A percentile compares a stretch with the other conserved stretches of the same genome.
These are phyloP conservation scores for Corythaixoides concolor DNA, from an alignment of 2,113 vertebrate species.

Conservation along the genomic window DNA sequence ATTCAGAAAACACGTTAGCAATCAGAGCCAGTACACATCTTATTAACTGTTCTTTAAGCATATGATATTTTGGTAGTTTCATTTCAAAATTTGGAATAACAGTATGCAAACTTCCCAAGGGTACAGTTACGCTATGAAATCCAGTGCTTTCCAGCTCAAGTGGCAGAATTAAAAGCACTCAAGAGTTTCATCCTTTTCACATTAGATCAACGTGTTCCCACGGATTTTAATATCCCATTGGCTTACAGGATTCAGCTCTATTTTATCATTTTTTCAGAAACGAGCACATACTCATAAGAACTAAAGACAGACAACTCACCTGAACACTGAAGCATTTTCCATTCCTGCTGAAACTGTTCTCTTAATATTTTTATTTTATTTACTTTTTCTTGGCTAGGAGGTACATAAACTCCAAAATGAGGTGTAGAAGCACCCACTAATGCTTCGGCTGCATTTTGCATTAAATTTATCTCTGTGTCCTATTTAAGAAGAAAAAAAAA, in stretches of 20 bases:
- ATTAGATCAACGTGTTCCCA: not conserved
- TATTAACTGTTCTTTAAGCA: not conserved
- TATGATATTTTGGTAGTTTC: not conserved
- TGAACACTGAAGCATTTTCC: conserved; percentile 75
- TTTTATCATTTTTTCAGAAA: not conserved
- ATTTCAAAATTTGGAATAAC: not conserved
- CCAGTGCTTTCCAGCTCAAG: not conserved
- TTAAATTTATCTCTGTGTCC: conserved; percentile 59
- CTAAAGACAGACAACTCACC: conserved; percentile 19
- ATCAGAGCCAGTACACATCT: not conserved
- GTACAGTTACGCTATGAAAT: not conserved
- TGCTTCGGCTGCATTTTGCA: conserved; percentile 4
- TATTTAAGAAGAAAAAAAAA: conserved; percentile 19
- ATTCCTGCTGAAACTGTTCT: conserved; percentile 56
- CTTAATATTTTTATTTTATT: conserved; percentile 49
- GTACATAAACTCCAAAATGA: conserved; percentile 50
- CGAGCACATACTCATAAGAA: not conserved
- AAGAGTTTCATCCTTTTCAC: not conserved
- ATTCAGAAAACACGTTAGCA: not conserved
- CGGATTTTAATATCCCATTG: not conserved
- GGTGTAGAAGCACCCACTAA: conserved; percentile 41
- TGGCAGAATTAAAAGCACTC: not conserved
- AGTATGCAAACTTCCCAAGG: not conserved
- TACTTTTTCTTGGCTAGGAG: conserved; percentile 53
- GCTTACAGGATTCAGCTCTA: not conserved